Conservation (phyloP, 2,888 invertebrate species). For the Prosapia bicincta region DNA sequence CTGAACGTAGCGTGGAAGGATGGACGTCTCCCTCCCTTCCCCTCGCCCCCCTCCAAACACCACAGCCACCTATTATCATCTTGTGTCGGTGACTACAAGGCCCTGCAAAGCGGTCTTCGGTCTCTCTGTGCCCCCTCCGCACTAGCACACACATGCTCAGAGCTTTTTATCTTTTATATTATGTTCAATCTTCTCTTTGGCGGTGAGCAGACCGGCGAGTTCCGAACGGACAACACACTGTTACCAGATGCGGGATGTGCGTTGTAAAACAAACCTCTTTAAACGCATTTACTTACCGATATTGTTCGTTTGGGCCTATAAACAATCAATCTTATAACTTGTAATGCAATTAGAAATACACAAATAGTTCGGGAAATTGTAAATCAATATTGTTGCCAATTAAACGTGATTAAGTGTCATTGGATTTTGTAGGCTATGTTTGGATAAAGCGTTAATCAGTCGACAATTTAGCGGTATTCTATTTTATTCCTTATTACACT, state of each 20-base stretch:
- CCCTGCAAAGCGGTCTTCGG: background rate
- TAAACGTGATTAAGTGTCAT: too few relatives aligned
- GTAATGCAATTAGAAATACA: too few relatives aligned
- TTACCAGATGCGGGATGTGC: background rate
- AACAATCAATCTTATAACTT: too few relatives aligned
- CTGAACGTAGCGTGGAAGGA: background rate
- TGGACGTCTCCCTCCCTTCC: background rate
- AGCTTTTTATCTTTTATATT: slow-evolving; percentile 25
- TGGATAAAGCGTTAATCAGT: too few relatives aligned
- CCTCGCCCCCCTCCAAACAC: background rate
- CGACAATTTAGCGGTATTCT: too few relatives aligned
- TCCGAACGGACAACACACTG: background rate
- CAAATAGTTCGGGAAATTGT: too few relatives aligned
- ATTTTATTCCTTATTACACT: too few relatives aligned
- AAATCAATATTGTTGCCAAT: too few relatives aligned
- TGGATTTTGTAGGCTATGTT: too few relatives aligned
- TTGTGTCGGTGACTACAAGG: background rate
- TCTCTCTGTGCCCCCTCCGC: background rate
- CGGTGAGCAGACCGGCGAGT: slow-evolving; percentile 9
- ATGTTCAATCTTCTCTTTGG: slow-evolving; percentile 28
- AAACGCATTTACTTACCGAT: too few relatives aligned
- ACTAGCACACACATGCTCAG: background rate
- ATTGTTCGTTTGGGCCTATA: too few relatives aligned
- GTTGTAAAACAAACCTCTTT: too few relatives aligned
- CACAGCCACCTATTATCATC: background rate